phyloP scores from a whole-genome alignment of 2,888 invertebrate genomes.

The Oasisia sp. region DNA sequence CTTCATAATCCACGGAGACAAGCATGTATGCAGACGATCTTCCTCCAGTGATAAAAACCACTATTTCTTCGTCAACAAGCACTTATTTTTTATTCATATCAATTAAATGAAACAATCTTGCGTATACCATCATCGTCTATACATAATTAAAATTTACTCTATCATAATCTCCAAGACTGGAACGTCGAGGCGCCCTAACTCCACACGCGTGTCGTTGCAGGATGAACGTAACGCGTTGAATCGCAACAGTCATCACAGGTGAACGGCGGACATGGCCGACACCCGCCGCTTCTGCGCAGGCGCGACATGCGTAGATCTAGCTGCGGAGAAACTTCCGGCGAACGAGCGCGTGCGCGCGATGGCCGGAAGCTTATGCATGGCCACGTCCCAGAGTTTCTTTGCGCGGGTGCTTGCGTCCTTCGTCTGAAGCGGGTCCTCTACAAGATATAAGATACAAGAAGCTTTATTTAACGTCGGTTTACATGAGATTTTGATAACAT shows the following conservation, averaged over 20 bases:
- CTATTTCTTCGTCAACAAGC: neutral
- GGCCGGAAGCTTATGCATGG: neutral
- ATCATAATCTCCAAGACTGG: neutral
- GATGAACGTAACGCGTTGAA: neutral
- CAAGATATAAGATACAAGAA: no score
- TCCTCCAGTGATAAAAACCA: neutral
- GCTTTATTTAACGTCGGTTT: no score
- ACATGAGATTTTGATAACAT: no score
- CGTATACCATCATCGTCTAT: neutral
- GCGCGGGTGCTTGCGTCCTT: neutral
- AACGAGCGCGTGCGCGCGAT: neutral
- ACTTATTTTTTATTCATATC: neutral
- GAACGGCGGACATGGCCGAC: neutral
- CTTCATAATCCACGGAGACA: no score
- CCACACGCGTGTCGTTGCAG: neutral
- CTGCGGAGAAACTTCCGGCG: neutral
- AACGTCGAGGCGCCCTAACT: neutral
- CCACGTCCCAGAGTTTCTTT: conserved; percentile 6
- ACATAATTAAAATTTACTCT: neutral
- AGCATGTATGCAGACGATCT: no score
- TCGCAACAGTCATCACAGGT: neutral
- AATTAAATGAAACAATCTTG: neutral
- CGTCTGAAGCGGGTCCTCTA: conserved; percentile 18
- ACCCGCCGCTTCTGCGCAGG: neutral
- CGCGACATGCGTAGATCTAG: neutral